Evolutionary conservation across 2,888 invertebrate species (phyloP).

Genomic region (Norana najaformis): DNA sequence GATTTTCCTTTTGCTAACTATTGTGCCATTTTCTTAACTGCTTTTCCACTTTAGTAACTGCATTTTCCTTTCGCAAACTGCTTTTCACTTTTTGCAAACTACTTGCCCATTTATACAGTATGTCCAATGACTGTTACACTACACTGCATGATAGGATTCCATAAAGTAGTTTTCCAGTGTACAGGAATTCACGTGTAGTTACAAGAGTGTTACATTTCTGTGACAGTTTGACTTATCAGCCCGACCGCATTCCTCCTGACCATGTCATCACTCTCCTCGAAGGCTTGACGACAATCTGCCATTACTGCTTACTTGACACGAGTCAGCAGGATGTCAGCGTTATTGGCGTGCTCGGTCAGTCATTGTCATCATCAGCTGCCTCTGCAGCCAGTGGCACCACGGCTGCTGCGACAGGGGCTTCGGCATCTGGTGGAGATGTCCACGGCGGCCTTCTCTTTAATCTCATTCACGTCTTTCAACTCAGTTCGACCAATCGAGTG

Average conservation of each 20-base stretch:
- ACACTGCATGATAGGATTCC: not conserved
- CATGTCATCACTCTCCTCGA: conserved; percentile 78
- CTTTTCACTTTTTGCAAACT: too few relatives aligned
- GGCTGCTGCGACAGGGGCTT: conserved; percentile 51
- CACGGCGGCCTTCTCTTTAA: conserved; percentile 68
- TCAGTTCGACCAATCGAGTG: conserved; percentile 63
- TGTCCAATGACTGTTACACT: not conserved
- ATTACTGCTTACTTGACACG: conserved; percentile 76
- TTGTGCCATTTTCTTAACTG: too few relatives aligned
- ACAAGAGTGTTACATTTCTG: not conserved
- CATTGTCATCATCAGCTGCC: conserved; percentile 52
- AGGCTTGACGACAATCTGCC: conserved; percentile 77
- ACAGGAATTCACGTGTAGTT: not conserved
- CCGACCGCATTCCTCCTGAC: conserved; percentile 66
- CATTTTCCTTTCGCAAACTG: too few relatives aligned
- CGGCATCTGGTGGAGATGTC: conserved; percentile 48
- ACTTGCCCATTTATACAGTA: too few relatives aligned
- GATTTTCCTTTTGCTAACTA: too few relatives aligned
- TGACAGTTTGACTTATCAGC: conserved; percentile 27
- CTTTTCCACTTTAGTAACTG: too few relatives aligned
- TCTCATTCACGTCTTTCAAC: conserved; percentile 79
- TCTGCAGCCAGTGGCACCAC: not conserved
- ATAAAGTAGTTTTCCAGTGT: not conserved
- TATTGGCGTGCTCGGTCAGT: conserved; percentile 51
- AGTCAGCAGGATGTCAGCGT: conserved; percentile 34